Conservation (phyloP, 2,797 vertebrate genomes). For the Geotrypetes seraphini region DNA sequence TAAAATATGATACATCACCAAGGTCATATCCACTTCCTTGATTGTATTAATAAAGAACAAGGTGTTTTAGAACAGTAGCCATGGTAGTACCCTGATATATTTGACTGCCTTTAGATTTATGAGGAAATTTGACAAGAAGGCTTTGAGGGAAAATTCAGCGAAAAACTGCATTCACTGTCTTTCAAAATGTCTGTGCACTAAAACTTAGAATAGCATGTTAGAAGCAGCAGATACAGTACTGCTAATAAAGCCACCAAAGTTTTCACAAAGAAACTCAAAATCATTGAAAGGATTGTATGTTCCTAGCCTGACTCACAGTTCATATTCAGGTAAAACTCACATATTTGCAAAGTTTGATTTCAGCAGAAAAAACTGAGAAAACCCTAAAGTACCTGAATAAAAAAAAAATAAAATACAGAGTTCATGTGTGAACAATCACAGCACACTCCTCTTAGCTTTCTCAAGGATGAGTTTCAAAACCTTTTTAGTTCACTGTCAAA, state of each 20-base stretch:
- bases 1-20: background rate
- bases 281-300: no score
- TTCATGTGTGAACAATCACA: no score
- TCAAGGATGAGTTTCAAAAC: no score
- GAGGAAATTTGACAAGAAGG: constrained; percentile 5
- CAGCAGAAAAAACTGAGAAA: no score
- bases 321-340: no score
- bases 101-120: constrained; percentile 6
- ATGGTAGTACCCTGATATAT: constrained; percentile 10
- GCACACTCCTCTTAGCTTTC: no score
- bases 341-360: no score
- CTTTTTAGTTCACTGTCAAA: no score
- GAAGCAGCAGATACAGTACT: background rate
- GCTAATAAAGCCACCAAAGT: background rate
- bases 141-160: constrained; percentile 6
- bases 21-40: constrained; percentile 1
- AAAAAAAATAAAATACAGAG: no score
- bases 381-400: no score
- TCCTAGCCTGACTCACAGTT: no score
- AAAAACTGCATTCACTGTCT: constrained; percentile 3
- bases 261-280: no score
- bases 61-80: constrained; percentile 7
- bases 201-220: constrained; percentile 2
- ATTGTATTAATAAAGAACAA: constrained; percentile 10
- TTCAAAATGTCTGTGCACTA: constrained; percentile 4